Evolutionary conservation across 2,888 invertebrate species (phyloP).

Genomic region (Linnaemya tessellans): DNA sequence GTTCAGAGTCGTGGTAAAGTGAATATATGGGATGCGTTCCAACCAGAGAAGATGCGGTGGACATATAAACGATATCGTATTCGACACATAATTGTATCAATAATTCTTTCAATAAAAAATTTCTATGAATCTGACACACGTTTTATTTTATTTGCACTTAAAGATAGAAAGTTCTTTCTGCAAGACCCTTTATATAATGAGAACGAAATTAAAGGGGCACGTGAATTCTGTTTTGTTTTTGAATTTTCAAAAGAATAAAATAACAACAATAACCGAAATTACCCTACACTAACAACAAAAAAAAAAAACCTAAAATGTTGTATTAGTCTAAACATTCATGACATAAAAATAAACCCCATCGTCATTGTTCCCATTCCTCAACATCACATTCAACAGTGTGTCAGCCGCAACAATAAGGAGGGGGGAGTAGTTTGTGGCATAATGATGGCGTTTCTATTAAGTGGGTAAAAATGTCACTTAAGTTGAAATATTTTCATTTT

Average conservation of each 20-base stretch:
- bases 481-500: slow-evolving; percentile 66
- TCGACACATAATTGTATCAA: too few relatives aligned
- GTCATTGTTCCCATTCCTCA: slow-evolving; percentile 14
- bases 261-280: slow-evolving; percentile 24
- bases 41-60: too few relatives aligned
- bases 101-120: too few relatives aligned
- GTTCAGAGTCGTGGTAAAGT: too few relatives aligned
- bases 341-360: slow-evolving; percentile 59
- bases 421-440: slow-evolving; percentile 23
- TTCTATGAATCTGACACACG: too few relatives aligned
- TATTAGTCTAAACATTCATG: slow-evolving; percentile 63
- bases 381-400: slow-evolving; percentile 44
- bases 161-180: neutral
- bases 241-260: slow-evolving; percentile 16
- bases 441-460: slow-evolving; percentile 59
- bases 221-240: slow-evolving; percentile 1
- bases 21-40: too few relatives aligned
- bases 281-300: slow-evolving; percentile 15
- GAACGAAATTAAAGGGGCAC: neutral
- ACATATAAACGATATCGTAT: too few relatives aligned
- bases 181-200: too few relatives aligned
- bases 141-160: too few relatives aligned
- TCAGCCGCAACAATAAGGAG: slow-evolving; percentile 23
- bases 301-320: slow-evolving; percentile 15
- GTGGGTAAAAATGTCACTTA: slow-evolving; percentile 66